Evolutionary conservation across 2,113 vertebrate species (phyloP).

Genomic region (Saguinus imperator): DNA sequence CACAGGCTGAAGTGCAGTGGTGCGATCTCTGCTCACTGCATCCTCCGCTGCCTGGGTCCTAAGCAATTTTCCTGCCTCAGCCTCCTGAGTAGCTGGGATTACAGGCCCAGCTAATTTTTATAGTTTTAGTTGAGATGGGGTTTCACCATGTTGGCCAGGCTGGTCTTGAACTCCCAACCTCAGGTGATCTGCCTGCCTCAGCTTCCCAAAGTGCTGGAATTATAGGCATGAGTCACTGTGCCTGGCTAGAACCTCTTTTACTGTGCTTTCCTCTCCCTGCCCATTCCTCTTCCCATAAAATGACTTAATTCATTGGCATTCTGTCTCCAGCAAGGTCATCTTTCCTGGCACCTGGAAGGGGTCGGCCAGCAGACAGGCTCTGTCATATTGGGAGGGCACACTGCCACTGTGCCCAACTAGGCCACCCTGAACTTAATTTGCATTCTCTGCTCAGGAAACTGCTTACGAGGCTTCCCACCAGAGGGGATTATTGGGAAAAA

Average conservation of each 20-base stretch:
- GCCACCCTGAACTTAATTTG: constrained; percentile 4
- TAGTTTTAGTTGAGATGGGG: no score
- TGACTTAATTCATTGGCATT: background rate
- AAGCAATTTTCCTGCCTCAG: no score
- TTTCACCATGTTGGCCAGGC: no score
- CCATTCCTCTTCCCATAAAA: background rate
- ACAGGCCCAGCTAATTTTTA: no score
- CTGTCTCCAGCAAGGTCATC: background rate
- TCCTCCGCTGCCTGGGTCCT: no score
- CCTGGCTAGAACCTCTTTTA: background rate
- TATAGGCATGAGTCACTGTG: no score
- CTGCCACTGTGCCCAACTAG: background rate
- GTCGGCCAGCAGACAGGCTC: background rate
- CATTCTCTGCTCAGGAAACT: background rate
- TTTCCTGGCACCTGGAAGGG: background rate
- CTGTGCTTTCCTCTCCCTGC: background rate
- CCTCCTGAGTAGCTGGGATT: no score
- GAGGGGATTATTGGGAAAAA: constrained; percentile 2
- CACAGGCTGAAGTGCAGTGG: no score
- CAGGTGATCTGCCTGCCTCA: no score
- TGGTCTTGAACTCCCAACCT: no score
- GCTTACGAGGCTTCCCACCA: background rate
- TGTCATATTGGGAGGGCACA: background rate
- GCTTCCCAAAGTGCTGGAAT: no score
- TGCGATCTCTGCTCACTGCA: no score